phyloP scores from a whole-genome alignment of 2,797 vertebrate genomes.

The Characodon lateralis region DNA sequence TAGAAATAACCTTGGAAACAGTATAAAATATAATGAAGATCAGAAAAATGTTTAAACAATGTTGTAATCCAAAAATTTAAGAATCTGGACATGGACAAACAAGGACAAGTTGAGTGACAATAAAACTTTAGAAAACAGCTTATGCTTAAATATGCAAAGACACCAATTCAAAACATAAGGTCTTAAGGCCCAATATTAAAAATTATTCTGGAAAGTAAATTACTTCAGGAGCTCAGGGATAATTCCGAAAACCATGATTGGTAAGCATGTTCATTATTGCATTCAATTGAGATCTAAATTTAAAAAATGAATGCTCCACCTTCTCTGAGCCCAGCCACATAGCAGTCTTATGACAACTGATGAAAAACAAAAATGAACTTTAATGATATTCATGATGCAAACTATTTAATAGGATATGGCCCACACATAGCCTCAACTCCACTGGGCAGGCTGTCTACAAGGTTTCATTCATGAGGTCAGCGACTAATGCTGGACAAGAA shows the following conservation, averaged over 20 bases:
- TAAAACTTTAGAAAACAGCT: neutral
- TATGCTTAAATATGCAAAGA: neutral
- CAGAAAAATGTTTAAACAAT: neutral
- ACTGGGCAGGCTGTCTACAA: neutral
- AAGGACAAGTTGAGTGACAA: slow-evolving; percentile 4
- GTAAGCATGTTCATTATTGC: neutral
- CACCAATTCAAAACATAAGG: too few relatives aligned
- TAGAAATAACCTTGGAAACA: too few relatives aligned
- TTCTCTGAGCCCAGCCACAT: neutral
- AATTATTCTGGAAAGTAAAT: neutral
- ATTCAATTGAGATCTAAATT: neutral
- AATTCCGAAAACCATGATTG: neutral
- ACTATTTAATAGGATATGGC: neutral
- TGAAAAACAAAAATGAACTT: neutral
- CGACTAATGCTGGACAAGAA: too few relatives aligned
- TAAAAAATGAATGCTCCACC: neutral
- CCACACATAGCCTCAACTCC: neutral
- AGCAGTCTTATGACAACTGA: neutral
- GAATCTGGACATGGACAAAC: neutral
- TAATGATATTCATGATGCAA: neutral
- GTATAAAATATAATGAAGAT: too few relatives aligned
- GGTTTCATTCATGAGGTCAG: neutral
- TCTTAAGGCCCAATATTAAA: too few relatives aligned
- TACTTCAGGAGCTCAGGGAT: too few relatives aligned
- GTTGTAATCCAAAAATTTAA: neutral